phyloP scores from a whole-genome alignment of 2,888 invertebrate species.

The Acanthosepion esculentum region DNA sequence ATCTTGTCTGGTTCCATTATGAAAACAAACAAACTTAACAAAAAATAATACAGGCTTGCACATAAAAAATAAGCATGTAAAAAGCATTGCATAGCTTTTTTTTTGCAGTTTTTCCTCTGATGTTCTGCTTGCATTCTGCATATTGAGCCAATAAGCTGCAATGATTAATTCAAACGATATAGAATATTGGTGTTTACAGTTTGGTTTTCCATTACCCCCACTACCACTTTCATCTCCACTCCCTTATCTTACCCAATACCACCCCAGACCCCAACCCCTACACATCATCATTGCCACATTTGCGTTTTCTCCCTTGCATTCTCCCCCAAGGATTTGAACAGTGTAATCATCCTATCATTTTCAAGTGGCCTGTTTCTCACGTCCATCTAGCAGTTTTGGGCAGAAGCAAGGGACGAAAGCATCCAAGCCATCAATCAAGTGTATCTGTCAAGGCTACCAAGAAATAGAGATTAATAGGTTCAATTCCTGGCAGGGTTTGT shows the following conservation, averaged over 20 bases:
- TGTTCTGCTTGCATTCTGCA: not conserved
- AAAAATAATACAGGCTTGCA: no score
- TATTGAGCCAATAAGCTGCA: not conserved
- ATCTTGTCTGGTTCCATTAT: no score
- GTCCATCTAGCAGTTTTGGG: not conserved
- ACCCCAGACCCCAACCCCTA: not conserved
- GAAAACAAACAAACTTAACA: no score
- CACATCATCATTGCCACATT: not conserved
- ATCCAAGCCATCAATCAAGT: conserved; percentile 20
- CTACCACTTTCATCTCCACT: not conserved
- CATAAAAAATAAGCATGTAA: not conserved
- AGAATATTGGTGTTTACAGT: conserved; percentile 21
- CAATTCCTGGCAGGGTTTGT: not conserved
- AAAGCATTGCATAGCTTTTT: not conserved
- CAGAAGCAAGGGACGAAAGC: conserved; percentile 4
- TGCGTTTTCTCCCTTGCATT: not conserved
- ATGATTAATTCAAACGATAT: conserved; percentile 21
- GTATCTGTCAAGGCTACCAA: not conserved
- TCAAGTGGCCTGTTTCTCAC: conserved; percentile 33
- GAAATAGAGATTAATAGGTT: conserved; percentile 33
- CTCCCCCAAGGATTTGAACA: not conserved
- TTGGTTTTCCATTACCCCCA: not conserved
- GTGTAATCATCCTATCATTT: not conserved
- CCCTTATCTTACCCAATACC: not conserved
- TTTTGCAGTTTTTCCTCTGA: not conserved